Evolutionary conservation across 2,797 vertebrate species (phyloP).

Genomic region (Cryptoblepharus egeriae): DNA sequence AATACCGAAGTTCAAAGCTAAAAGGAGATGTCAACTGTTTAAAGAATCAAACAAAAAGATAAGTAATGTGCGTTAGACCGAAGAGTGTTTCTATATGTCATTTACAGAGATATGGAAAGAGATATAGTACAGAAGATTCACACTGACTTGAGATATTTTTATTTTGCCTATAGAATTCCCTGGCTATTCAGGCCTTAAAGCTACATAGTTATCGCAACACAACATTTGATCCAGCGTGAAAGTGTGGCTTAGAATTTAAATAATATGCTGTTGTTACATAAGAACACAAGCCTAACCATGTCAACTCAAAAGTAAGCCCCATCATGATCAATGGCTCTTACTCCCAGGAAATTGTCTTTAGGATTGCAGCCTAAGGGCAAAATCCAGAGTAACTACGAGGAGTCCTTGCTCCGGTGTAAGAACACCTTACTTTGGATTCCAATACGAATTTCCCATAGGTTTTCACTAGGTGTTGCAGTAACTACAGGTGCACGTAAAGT

Average conservation of each 20-base stretch:
- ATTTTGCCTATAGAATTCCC: constrained; percentile 22
- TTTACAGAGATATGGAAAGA: constrained; percentile 17
- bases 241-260: constrained; percentile 24
- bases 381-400: no score
- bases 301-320: no score
- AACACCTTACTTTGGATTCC: no score
- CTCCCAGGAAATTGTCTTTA: no score
- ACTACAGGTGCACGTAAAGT: no score
- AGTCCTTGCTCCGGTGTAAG: no score
- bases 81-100: neutral
- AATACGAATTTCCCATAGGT: no score
- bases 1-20: constrained; percentile 24
- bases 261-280: fast-evolving
- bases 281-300: no score
- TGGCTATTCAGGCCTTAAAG: constrained; percentile 20
- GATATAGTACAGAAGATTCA: neutral
- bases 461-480: no score
- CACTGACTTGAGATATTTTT: neutral
- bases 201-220: constrained; percentile 22
- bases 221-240: neutral
- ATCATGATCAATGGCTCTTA: no score
- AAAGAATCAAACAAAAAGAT: constrained; percentile 29
- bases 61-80: neutral
- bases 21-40: constrained; percentile 15
- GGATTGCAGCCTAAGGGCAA: no score